phyloP scores from a whole-genome alignment of 2,888 invertebrate species.

The Lasius platythorax region DNA sequence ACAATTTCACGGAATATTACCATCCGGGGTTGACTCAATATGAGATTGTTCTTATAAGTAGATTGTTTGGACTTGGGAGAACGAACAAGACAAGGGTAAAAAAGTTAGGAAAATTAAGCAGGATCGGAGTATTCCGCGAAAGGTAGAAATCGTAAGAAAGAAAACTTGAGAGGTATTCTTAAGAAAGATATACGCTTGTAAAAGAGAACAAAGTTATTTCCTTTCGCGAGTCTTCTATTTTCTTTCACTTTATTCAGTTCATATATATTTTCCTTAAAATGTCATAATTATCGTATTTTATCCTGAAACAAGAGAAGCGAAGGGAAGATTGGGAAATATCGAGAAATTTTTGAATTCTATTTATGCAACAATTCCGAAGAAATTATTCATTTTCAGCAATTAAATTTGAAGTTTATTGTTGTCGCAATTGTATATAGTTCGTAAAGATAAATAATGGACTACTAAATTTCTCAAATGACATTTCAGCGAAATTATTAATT shows the following conservation, averaged over 20 bases:
- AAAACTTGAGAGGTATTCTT: neutral
- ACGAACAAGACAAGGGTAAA: neutral
- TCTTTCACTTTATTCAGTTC: neutral
- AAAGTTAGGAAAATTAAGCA: slow-evolving; percentile 23
- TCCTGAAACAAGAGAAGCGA: neutral
- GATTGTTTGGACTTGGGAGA: slow-evolving; percentile 19
- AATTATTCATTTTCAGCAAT: neutral
- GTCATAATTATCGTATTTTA: neutral
- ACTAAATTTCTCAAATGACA: slow-evolving; percentile 14
- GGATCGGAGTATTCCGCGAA: neutral
- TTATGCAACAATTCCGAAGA: neutral
- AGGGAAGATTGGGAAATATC: neutral
- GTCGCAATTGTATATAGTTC: neutral
- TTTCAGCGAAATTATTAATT: slow-evolving; percentile 34
- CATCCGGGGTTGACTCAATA: neutral
- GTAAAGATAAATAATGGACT: neutral
- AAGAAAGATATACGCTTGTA: slow-evolving; percentile 24
- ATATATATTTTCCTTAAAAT: neutral
- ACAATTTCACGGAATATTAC: slow-evolving; percentile 6
- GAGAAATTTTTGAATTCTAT: neutral
- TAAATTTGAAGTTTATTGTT: neutral
- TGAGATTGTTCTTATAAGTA: neutral
- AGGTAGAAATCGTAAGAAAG: neutral
- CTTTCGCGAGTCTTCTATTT: slow-evolving; percentile 15
- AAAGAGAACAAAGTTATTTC: slow-evolving; percentile 41